phyloP scores from a whole-genome alignment of 2,888 invertebrate species.

The Pristionchus entomophagus region DNA sequence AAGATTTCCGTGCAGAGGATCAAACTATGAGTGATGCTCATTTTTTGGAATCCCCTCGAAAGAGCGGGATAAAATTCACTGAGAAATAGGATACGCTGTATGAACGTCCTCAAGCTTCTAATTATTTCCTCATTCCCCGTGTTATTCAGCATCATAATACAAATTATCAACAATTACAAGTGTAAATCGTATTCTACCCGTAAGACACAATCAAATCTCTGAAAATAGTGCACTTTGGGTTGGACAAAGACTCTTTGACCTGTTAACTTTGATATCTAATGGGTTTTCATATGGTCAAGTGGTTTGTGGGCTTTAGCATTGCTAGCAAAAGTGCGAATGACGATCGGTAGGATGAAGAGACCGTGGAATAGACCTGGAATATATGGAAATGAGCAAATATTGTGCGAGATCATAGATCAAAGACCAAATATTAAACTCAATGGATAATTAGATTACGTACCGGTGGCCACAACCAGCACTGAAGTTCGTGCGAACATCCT shows the following conservation, averaged over 20 bases:
- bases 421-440: not conserved
- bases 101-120: no score
- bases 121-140: not conserved
- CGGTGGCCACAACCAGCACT: conserved; percentile 73
- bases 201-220: conserved; percentile 22
- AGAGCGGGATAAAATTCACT: conserved; percentile 45
- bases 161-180: conserved; percentile 25
- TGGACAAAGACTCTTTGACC: not conserved
- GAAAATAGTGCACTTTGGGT: conserved; percentile 9
- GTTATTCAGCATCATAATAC: not conserved
- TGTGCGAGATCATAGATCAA: not conserved
- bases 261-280: not conserved
- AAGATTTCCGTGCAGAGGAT: conserved; percentile 63
- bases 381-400: not conserved
- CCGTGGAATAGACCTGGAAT: conserved; percentile 72
- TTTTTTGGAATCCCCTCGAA: conserved; percentile 49
- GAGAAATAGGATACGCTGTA: no score
- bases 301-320: conserved; percentile 53
- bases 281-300: conserved; percentile 28
- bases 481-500: conserved; percentile 74
- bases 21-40: conserved; percentile 47
- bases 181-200: conserved; percentile 29
- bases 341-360: conserved; percentile 72
- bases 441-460: conserved; percentile 40
- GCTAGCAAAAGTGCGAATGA: conserved; percentile 59